Percentiles rank a stretch among this genome's conserved stretches.
Evolutionary conservation across 2,888 invertebrate species (phyloP).

Genomic region (Sicus ferrugineus): DNA sequence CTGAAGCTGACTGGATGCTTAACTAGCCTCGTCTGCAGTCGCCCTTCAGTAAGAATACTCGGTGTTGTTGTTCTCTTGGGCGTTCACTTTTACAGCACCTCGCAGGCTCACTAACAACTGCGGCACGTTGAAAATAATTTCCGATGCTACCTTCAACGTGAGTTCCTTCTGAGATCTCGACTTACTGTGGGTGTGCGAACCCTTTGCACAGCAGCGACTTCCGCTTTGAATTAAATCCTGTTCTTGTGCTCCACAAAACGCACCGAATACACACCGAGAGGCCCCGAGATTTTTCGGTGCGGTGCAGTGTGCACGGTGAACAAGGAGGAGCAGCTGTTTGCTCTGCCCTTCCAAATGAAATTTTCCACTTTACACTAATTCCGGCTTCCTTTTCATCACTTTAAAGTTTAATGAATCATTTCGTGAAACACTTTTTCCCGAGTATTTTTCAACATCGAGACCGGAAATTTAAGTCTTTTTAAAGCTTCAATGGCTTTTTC

Average conservation of each 20-base stretch:
- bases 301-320: neutral
- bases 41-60: neutral
- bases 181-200: too few relatives aligned
- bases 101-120: neutral
- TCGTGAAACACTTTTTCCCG: too few relatives aligned
- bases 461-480: neutral
- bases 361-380: conserved; percentile 12
- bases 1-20: neutral
- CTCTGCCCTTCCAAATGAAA: conserved; percentile 29
- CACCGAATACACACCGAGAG: conserved; percentile 20
- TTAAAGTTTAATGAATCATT: neutral
- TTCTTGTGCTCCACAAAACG: neutral
- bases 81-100: conserved; percentile 16
- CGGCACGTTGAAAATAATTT: too few relatives aligned
- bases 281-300: neutral
- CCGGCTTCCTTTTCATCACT: neutral
- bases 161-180: too few relatives aligned
- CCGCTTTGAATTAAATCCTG: neutral
- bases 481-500: neutral
- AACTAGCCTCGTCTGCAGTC: neutral
- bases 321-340: conserved; percentile 40
- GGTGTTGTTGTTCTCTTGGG: conserved; percentile 25
- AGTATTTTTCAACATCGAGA: neutral
- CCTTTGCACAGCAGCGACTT: too few relatives aligned
- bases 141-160: too few relatives aligned